Conservation (phyloP, 1,140 invertebrate species). For the Caenorhabditis tropicalis region DNA sequence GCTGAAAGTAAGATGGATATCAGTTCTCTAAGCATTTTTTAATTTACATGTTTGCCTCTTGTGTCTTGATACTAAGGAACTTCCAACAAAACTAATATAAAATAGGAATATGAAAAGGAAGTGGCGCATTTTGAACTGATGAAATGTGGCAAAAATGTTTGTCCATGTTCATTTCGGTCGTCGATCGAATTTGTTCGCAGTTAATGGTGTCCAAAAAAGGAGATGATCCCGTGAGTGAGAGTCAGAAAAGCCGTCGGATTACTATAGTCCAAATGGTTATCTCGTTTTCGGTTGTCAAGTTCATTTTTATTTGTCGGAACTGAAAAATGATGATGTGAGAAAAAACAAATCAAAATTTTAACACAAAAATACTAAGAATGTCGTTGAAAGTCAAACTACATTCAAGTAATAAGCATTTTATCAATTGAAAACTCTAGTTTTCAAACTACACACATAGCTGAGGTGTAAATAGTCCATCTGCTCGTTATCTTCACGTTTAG, state of each 20-base stretch:
- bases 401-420: no score
- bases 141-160: neutral
- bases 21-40: no score
- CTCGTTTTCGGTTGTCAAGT: neutral
- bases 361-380: no score
- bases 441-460: neutral
- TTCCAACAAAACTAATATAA: neutral
- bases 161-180: neutral
- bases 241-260: constrained; percentile 9
- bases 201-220: constrained; percentile 9
- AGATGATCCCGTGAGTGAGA: constrained; percentile 30
- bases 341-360: neutral
- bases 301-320: neutral
- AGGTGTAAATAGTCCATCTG: neutral
- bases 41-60: neutral
- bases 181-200: neutral
- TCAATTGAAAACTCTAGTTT: no score
- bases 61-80: neutral
- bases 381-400: no score
- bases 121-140: constrained; percentile 34
- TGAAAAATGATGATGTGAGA: neutral
- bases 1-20: neutral
- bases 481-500: neutral
- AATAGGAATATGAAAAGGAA: neutral
- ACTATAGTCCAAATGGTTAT: constrained; percentile 38